Conservation (phyloP, 2,797 vertebrate species). For the Malacoctenus gilli region DNA sequence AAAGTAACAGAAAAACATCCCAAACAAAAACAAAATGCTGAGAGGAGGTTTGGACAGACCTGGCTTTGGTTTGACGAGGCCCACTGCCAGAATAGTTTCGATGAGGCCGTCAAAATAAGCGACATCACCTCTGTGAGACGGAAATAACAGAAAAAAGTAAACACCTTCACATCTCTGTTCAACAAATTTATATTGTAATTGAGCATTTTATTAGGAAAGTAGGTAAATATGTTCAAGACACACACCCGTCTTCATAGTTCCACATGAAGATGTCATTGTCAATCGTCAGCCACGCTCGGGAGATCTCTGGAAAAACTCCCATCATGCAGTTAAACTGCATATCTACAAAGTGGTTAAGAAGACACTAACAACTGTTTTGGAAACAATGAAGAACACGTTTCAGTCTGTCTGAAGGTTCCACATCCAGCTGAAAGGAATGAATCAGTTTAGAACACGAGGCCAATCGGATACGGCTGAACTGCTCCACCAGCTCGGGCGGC, state of each 20-base stretch:
- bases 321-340: constrained; percentile 99
- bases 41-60: constrained; percentile 74
- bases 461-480: constrained; percentile 99
- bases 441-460: constrained; percentile 56
- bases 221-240: constrained; percentile 22
- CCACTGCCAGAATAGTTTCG: constrained; percentile 96
- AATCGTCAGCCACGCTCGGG: constrained; percentile 95
- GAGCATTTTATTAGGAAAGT: too few relatives aligned
- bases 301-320: constrained; percentile 97
- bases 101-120: constrained; percentile 97
- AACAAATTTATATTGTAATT: background rate
- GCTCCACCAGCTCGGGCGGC: constrained; percentile 95
- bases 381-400: background rate
- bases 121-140: constrained; percentile 88
- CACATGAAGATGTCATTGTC: constrained; percentile 99
- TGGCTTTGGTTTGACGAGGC: constrained; percentile 93
- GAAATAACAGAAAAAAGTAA: constrained; percentile 6
- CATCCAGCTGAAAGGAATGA: background rate
- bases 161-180: too few relatives aligned
- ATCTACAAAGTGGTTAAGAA: constrained; percentile 81
- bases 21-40: too few relatives aligned
- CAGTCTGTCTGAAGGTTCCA: background rate
- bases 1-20: background rate
- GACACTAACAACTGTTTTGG: constrained; percentile 9
- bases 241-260: constrained; percentile 98